phyloP scores from a whole-genome alignment of 2,888 invertebrate species.

The Cephus runcator region DNA sequence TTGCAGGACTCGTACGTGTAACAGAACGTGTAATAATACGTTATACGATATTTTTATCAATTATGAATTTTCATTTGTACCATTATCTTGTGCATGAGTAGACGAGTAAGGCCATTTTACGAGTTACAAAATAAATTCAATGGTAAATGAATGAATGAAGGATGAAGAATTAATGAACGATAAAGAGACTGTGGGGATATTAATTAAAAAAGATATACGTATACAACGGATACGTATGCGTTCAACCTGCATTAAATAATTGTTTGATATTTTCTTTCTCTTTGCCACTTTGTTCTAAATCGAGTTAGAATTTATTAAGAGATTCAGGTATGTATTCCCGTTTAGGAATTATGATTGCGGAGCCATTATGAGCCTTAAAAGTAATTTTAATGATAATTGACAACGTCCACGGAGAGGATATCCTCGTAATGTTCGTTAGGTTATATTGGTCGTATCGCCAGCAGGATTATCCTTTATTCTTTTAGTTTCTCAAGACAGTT shows the following conservation, averaged over 20 bases:
- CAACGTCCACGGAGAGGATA: not conserved
- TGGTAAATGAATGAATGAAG: conserved; percentile 20
- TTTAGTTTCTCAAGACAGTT: not conserved
- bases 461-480: not conserved
- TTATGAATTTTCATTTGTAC: conserved; percentile 39
- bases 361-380: not conserved
- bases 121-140: conserved; percentile 39
- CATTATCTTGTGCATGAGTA: conserved; percentile 44
- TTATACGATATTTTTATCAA: conserved; percentile 29
- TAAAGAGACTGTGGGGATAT: not conserved
- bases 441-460: not conserved
- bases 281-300: not conserved
- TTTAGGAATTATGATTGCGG: not conserved
- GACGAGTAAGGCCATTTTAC: conserved; percentile 37
- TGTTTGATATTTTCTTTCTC: not conserved
- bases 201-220: not conserved
- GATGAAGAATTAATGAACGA: not conserved
- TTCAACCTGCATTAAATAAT: not conserved
- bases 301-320: not conserved
- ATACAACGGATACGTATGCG: not conserved
- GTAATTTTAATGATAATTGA: not conserved
- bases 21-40: not conserved
- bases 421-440: not conserved
- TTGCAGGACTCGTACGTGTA: not conserved
- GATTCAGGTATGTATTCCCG: not conserved